Percentiles rank a stretch among this genome's conserved stretches.
Conservation (phyloP, 2,113 vertebrate species). For the Butorides virescens region DNA sequence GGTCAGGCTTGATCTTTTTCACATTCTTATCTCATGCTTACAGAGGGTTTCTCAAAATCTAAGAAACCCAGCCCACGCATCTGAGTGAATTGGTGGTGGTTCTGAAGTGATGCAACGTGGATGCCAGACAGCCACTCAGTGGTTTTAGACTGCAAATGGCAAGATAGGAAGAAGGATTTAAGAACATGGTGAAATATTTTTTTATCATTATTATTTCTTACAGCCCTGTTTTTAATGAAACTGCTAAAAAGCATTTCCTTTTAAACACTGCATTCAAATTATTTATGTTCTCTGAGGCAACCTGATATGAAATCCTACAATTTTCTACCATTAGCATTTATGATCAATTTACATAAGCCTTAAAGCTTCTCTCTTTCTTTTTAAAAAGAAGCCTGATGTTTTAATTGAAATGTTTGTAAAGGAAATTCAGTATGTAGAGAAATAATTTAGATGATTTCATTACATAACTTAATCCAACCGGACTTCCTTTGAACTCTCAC, state of each 20-base stretch:
- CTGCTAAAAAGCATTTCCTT: not conserved
- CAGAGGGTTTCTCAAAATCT: not conserved
- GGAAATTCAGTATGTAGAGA: not conserved
- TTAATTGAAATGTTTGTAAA: slow-evolving; percentile 1
- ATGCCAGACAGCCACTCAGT: not conserved
- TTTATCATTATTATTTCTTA: not conserved
- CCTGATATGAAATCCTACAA: not conserved
- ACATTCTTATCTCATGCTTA: not conserved
- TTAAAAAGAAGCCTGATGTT: not conserved
- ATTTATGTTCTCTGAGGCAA: not conserved
- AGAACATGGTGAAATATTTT: not conserved
- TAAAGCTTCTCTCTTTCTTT: not conserved
- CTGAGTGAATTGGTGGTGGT: not conserved
- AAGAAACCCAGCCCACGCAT: not conserved
- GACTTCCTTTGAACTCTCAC: not conserved
- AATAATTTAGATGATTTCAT: not conserved
- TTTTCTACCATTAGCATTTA: not conserved
- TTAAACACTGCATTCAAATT: not conserved
- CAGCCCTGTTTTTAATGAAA: not conserved
- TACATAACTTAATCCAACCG: not conserved
- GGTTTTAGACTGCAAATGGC: not conserved
- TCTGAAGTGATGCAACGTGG: not conserved
- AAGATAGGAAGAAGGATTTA: not conserved
- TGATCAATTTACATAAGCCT: not conserved
- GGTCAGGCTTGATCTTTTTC: not conserved